Evolutionary conservation across 2,888 invertebrate species (phyloP).

Genomic region (Eilema griseolum): DNA sequence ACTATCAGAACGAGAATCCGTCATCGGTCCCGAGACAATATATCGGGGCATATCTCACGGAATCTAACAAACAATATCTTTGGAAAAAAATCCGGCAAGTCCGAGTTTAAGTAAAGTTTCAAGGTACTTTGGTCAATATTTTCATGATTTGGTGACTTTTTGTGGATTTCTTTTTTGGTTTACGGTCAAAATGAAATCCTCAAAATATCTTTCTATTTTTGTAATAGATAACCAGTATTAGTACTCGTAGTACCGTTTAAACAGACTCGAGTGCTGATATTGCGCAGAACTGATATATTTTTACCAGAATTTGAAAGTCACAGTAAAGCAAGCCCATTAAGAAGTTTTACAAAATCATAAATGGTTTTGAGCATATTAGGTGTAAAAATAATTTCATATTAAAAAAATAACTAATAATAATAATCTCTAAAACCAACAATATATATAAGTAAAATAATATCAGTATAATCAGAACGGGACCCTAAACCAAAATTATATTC

Average conservation of each 20-base stretch:
- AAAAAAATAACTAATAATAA: not conserved
- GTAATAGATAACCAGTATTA: not conserved
- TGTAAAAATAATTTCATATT: not conserved
- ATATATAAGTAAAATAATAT: not conserved
- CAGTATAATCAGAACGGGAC: slow-evolving; percentile 46
- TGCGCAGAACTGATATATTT: not conserved
- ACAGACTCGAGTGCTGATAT: too few species aligned
- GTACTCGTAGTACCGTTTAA: not conserved
- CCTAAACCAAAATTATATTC: slow-evolving; percentile 54
- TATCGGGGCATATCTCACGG: slow-evolving; percentile 77
- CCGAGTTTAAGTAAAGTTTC: slow-evolving; percentile 28
- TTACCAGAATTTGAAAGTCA: not conserved
- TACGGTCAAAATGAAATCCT: not conserved
- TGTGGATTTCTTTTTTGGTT: not conserved
- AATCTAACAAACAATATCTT: slow-evolving; percentile 66
- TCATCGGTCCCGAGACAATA: slow-evolving; percentile 78
- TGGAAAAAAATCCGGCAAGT: slow-evolving; percentile 41
- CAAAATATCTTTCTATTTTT: not conserved
- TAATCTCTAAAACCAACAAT: not conserved
- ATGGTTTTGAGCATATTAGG: not conserved
- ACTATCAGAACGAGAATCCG: slow-evolving; percentile 80
- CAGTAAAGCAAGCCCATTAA: not conserved
- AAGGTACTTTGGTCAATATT: slow-evolving; percentile 3
- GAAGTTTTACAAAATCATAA: not conserved
- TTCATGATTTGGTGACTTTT: not conserved